phyloP scores from a whole-genome alignment of 2,888 invertebrate genomes.

The Brachynemurus nebulosus region DNA sequence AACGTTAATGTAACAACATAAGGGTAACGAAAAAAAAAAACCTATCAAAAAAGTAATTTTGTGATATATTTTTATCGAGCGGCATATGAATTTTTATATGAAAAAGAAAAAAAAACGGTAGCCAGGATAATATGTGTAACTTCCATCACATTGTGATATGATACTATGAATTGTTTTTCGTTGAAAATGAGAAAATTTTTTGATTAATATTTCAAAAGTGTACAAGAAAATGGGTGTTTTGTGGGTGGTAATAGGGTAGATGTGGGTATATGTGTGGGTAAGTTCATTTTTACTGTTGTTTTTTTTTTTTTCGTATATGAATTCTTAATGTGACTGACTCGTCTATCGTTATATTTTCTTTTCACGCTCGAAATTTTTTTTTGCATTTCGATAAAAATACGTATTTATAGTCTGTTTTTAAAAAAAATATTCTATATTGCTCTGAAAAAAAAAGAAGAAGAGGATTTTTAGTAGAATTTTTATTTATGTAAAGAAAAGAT shows the following conservation, averaged over 20 bases:
- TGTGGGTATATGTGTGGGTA: no score
- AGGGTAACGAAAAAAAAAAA: conserved; percentile 11
- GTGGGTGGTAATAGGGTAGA: no score
- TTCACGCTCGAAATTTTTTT: no score
- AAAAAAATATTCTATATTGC: no score
- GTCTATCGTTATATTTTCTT: no score
- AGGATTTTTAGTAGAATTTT: no score
- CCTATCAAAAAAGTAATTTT: conserved; percentile 12
- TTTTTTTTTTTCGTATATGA: not conserved
- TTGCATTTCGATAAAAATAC: no score
- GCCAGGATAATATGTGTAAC: not conserved
- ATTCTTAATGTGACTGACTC: not conserved
- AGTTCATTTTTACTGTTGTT: no score
- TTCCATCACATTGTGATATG: conserved; percentile 3
- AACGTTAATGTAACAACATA: conserved; percentile 7
- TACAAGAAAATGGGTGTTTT: not conserved
- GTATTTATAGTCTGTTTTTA: no score
- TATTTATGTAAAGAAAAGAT: not conserved
- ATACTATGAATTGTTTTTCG: conserved; percentile 26
- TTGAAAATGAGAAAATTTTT: conserved; percentile 30
- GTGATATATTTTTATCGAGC: conserved; percentile 9
- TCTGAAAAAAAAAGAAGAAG: no score
- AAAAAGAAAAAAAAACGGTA: not conserved
- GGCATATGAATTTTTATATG: not conserved
- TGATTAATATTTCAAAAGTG: conserved; percentile 34